These are phyloP conservation scores for Hippocampus zosterae DNA, from an alignment of 2,113 vertebrate species.

Conservation along the genomic window DNA sequence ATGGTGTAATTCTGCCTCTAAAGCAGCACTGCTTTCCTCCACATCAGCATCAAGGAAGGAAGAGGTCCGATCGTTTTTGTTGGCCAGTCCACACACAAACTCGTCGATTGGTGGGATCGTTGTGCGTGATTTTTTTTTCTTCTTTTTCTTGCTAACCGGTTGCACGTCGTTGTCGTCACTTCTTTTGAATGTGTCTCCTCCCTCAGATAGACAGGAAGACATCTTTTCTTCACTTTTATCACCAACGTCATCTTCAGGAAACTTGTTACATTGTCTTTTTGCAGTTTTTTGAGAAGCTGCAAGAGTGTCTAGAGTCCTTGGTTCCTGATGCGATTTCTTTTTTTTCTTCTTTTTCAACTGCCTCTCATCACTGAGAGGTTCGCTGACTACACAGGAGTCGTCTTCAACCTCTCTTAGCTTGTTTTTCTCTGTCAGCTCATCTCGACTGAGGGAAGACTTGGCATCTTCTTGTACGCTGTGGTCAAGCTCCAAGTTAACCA, in stretches of 20 bases:
- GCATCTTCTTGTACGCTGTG: not conserved
- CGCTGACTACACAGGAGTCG: not conserved
- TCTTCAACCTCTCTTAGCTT: not conserved
- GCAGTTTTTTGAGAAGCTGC: not conserved
- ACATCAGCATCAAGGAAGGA: conserved; percentile 51
- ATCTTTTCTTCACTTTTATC: conserved; percentile 16
- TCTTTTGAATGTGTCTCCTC: not conserved
- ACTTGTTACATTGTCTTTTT: conserved; percentile 32
- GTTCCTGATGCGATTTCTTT: conserved; percentile 7
- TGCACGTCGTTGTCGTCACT: not conserved
- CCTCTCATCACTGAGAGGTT: not conserved
- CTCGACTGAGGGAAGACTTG: no score
- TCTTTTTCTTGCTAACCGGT: conserved; percentile 12
- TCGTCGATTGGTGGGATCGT: not conserved
- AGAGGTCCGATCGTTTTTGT: conserved; percentile 17
- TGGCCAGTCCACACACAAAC: conserved; percentile 27
- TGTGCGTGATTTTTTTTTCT: conserved; percentile 7
- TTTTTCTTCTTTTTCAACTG: conserved; percentile 7
- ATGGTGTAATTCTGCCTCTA: conserved; percentile 7
- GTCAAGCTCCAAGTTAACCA: not conserved
- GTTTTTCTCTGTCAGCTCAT: not conserved
- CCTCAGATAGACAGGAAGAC: not conserved
- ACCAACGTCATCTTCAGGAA: not conserved
- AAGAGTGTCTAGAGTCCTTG: not conserved
- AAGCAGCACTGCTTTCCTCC: conserved; percentile 22